These are phyloP conservation scores for Brachypalpus laphriformis DNA, from an alignment of 2,888 invertebrate genomes.

Conservation along the genomic window DNA sequence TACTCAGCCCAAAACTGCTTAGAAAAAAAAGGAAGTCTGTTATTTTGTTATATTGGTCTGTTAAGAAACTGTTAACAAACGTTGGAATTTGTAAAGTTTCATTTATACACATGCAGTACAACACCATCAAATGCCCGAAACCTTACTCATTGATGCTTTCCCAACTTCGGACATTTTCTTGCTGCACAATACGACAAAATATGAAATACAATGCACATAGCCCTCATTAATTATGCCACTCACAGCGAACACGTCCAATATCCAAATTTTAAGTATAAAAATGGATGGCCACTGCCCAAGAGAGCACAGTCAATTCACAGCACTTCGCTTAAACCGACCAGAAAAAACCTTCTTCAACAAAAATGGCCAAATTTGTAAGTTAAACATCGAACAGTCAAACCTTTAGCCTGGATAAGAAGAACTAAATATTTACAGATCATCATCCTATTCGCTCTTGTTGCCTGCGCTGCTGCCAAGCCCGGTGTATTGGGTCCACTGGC, in stretches of 20 bases:
- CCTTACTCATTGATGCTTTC: too few species aligned
- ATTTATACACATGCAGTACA: too few species aligned
- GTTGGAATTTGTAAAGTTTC: too few species aligned
- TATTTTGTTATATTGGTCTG: too few species aligned
- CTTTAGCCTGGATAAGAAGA: neutral
- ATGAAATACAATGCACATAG: too few species aligned
- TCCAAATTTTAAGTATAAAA: conserved; percentile 2
- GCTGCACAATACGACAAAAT: too few species aligned
- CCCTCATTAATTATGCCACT: neutral
- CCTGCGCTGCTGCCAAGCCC: conserved; percentile 69
- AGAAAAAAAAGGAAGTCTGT: too few species aligned
- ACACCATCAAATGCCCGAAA: too few species aligned
- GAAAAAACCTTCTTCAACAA: neutral
- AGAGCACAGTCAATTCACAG: neutral
- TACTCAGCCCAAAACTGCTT: too few species aligned
- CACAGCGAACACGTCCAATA: neutral
- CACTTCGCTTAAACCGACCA: neutral
- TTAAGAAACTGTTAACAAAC: too few species aligned
- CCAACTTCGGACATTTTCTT: too few species aligned
- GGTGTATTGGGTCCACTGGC: conserved; percentile 75
- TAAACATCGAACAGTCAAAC: neutral
- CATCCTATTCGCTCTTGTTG: conserved; percentile 60
- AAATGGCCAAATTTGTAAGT: conserved; percentile 72
- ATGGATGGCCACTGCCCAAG: neutral
- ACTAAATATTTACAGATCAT: conserved; percentile 53